Evolutionary conservation across 2,888 invertebrate species (phyloP).

Genomic region (Acleris emargana): DNA sequence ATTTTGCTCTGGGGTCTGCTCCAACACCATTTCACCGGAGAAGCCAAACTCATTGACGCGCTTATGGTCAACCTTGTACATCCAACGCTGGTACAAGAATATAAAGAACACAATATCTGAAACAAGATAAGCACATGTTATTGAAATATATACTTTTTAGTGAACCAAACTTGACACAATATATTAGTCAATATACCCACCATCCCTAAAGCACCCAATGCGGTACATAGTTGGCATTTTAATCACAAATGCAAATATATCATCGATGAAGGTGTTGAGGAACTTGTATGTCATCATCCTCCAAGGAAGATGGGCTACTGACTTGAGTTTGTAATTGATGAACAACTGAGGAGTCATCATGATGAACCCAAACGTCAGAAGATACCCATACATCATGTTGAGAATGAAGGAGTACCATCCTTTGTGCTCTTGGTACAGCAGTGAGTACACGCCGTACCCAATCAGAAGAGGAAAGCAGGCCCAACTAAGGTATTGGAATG

Average conservation of each 20-base stretch:
- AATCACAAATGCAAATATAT: constrained; percentile 99
- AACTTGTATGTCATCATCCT: constrained; percentile 99
- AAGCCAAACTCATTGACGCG: constrained; percentile 99
- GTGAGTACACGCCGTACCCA: constrained; percentile 97
- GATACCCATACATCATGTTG: constrained; percentile 98
- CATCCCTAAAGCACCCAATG: constrained; percentile 98
- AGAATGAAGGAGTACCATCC: constrained; percentile 99
- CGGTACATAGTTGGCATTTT: constrained; percentile 99
- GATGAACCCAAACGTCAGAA: constrained; percentile 99
- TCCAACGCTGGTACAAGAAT: constrained; percentile 99
- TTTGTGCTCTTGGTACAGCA: constrained; percentile 97
- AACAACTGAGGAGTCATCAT: constrained; percentile 99
- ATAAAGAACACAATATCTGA: constrained; percentile 98
- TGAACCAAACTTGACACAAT: background rate
- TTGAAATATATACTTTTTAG: constrained; percentile 5
- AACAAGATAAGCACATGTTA: constrained; percentile 50
- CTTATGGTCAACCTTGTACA: constrained; percentile 97
- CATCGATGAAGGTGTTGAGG: constrained; percentile 99
- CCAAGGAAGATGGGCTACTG: constrained; percentile 99
- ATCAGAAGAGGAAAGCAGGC: constrained; percentile 95
- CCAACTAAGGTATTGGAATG: constrained; percentile 98
- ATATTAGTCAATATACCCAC: constrained; percentile 64
- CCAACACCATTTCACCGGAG: constrained; percentile 93
- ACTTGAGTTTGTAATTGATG: constrained; percentile 99
- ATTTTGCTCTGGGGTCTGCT: constrained; percentile 67